A percentile compares a stretch with the other conserved stretches of the same genome.
Conservation (phyloP, 2,113 vertebrate genomes). For the Labeo catla region DNA sequence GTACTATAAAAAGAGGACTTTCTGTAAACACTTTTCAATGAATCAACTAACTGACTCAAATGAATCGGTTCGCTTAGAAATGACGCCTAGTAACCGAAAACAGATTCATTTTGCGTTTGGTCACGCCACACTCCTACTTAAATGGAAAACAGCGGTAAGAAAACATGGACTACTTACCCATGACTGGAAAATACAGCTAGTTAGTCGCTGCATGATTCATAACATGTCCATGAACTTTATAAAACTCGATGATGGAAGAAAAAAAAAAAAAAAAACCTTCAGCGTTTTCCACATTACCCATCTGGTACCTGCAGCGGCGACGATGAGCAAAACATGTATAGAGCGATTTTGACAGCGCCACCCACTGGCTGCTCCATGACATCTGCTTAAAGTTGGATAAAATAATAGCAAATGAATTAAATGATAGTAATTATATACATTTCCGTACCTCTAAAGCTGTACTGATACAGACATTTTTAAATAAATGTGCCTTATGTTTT, state of each 20-base stretch:
- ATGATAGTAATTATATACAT: background rate
- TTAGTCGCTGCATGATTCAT: background rate
- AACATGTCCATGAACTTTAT: background rate
- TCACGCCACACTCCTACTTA: background rate
- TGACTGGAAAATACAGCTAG: background rate
- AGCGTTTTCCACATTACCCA: background rate
- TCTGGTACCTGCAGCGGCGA: background rate
- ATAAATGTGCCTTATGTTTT: background rate
- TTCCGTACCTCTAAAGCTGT: background rate
- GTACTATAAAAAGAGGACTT: background rate
- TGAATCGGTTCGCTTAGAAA: background rate
- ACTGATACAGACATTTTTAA: background rate
- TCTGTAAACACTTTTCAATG: background rate
- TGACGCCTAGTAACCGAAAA: background rate
- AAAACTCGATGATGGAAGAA: background rate
- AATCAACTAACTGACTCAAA: background rate
- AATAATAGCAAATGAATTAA: background rate
- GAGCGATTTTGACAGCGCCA: background rate
- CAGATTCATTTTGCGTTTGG: background rate
- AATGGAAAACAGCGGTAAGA: background rate
- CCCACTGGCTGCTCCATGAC: background rate
- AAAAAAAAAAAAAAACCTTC: too few relatives aligned
- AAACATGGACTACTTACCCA: background rate
- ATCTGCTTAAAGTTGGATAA: background rate
- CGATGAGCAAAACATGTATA: background rate